These are phyloP conservation scores for Galeopterus variegatus DNA, from an alignment of 2,113 vertebrate species.

Conservation along the genomic window DNA sequence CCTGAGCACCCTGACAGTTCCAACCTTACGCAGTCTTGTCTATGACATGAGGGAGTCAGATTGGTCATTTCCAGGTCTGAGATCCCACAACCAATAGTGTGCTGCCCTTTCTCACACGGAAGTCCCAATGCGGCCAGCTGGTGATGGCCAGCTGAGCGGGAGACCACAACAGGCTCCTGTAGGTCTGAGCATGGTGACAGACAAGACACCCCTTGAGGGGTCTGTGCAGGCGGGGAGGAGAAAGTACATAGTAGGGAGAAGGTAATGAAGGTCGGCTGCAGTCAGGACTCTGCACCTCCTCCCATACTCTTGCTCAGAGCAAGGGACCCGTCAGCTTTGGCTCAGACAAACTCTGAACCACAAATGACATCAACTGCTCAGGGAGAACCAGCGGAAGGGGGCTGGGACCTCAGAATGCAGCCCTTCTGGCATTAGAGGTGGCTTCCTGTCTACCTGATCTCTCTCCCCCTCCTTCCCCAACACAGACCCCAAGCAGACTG, in stretches of 20 bases:
- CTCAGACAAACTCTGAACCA: neutral
- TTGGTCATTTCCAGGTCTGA: neutral
- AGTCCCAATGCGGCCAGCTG: neutral
- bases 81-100: neutral
- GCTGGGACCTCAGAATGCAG: neutral
- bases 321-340: neutral
- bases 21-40: no score
- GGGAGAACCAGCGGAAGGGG: neutral
- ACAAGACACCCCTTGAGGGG: neutral
- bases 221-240: no score
- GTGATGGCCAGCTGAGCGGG: neutral
- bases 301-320: neutral
- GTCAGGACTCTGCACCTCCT: neutral
- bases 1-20: neutral
- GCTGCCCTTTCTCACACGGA: neutral
- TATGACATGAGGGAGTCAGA: neutral
- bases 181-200: neutral
- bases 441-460: neutral
- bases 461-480: neutral
- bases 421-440: neutral
- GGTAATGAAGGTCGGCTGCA: neutral
- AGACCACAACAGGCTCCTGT: neutral
- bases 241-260: neutral
- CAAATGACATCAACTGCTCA: no score
- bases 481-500: neutral